A percentile compares a stretch with the other conserved stretches of the same genome.
phyloP scores from a whole-genome alignment of 1,140 invertebrate species.

The Sitobion miscanthi region DNA sequence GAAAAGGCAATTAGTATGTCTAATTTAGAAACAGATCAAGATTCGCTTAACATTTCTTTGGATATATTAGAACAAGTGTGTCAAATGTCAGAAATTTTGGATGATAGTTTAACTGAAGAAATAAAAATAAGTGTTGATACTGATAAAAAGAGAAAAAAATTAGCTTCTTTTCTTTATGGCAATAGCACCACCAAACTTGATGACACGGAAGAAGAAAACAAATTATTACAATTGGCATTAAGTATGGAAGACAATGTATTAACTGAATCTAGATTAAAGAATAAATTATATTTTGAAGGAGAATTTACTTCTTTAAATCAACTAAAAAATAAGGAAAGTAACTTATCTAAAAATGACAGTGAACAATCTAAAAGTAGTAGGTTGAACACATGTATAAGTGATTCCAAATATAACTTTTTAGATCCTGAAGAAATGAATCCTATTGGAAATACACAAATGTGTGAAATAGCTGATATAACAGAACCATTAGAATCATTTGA shows the following conservation, averaged over 20 bases:
- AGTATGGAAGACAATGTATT: constrained; percentile 50
- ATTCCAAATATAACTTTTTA: neutral
- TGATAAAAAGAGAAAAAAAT: constrained; percentile 22
- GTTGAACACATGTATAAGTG: neutral
- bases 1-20: neutral
- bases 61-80: constrained; percentile 51
- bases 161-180: constrained; percentile 41
- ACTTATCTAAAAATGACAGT: neutral
- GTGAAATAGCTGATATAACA: constrained; percentile 54
- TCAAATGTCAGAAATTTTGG: constrained; percentile 44
- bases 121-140: neutral
- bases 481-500: constrained; percentile 54
- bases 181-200: constrained; percentile 27
- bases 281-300: neutral
- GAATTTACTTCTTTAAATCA: constrained; percentile 39
- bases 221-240: constrained; percentile 45
- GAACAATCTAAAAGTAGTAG: neutral
- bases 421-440: neutral
- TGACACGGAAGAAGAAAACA: constrained; percentile 17
- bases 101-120: constrained; percentile 15
- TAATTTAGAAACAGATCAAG: constrained; percentile 42
- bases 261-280: constrained; percentile 13
- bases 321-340: neutral
- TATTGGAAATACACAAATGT: constrained; percentile 53
- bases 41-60: constrained; percentile 50